phyloP scores from a whole-genome alignment of 2,113 vertebrate species.

The Ammodytes dubius region DNA sequence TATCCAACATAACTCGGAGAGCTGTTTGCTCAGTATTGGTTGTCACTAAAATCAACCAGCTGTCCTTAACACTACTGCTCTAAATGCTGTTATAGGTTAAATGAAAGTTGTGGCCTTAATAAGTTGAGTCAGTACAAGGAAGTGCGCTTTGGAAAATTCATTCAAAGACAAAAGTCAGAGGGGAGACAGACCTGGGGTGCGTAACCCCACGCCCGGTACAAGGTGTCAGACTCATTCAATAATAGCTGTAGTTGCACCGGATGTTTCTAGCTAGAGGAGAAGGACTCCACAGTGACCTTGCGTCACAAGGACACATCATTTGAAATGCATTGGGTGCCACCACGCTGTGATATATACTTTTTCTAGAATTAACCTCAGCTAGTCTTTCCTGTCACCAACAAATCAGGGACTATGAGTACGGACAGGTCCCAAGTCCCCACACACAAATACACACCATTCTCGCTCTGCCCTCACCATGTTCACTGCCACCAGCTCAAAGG shows the following conservation, averaged over 20 bases:
- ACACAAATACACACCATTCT: constrained; percentile 42
- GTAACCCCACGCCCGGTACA: constrained; percentile 42
- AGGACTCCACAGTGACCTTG: constrained; percentile 75
- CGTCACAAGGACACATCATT: constrained; percentile 83
- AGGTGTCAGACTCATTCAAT: constrained; percentile 54
- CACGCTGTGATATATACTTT: constrained; percentile 73
- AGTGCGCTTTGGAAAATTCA: constrained; percentile 44
- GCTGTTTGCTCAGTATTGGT: constrained; percentile 1
- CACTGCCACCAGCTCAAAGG: constrained; percentile 15
- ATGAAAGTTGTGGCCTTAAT: constrained; percentile 21
- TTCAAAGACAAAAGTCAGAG: constrained; percentile 39
- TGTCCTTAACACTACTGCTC: neutral
- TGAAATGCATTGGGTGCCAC: constrained; percentile 84
- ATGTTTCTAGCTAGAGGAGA: constrained; percentile 37
- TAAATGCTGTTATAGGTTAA: constrained; percentile 12
- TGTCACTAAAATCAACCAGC: constrained; percentile 18
- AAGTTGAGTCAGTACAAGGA: constrained; percentile 35
- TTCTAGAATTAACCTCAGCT: constrained; percentile 76
- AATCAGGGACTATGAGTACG: constrained; percentile 67
- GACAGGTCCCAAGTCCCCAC: constrained; percentile 67
- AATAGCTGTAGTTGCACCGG: constrained; percentile 53
- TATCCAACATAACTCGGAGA: constrained; percentile 14
- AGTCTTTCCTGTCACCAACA: constrained; percentile 72
- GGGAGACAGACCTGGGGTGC: constrained; percentile 25
- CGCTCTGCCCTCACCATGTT: constrained; percentile 21